Evolutionary conservation across 2,113 vertebrate genomes (phyloP).

Genomic region (Cryptoleucopteryx plumbea): DNA sequence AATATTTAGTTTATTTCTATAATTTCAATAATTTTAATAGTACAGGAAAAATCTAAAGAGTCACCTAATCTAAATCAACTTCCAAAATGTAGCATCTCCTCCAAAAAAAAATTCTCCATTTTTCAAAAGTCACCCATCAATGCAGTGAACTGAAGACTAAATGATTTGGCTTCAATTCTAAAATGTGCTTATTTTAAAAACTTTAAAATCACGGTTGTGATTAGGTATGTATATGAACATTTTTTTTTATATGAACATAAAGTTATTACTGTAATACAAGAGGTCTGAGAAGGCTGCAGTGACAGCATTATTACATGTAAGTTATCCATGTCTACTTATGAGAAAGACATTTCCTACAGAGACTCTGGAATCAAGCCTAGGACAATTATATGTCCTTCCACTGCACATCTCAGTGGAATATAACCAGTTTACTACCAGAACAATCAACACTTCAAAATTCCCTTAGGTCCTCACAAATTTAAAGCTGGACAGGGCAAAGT

Average conservation of each 20-base stretch:
- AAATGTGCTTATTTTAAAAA: not conserved
- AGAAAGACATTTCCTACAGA: not conserved
- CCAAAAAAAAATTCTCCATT: not conserved
- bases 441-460: not conserved
- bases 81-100: not conserved
- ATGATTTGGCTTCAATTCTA: not conserved
- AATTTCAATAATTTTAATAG: not conserved
- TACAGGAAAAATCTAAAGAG: not conserved
- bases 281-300: not conserved
- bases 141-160: accelerated
- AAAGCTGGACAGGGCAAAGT: not conserved
- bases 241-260: not conserved
- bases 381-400: not conserved
- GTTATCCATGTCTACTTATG: not conserved
- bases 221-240: not conserved
- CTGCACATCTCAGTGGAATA: not conserved
- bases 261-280: not conserved
- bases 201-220: not conserved
- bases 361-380: not conserved
- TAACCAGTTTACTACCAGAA: not conserved
- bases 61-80: not conserved
- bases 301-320: not conserved
- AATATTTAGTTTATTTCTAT: not conserved
- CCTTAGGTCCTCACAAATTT: not conserved
- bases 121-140: not conserved